Conservation (phyloP, 2,888 invertebrate species). For the Petrophora chlorosata region DNA sequence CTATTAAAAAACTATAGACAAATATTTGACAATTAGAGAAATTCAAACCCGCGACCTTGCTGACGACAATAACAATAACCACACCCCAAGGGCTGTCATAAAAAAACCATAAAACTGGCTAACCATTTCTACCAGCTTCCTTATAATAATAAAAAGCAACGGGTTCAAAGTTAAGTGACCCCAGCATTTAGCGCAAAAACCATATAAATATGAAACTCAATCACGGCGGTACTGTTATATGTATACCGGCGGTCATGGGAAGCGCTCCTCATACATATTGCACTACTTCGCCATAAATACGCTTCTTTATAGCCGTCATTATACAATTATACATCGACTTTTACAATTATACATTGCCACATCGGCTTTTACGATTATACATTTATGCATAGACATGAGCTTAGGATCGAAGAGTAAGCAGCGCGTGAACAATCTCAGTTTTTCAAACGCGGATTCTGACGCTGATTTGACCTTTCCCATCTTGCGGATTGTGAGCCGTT, state of each 20-base stretch:
- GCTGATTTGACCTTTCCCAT: not conserved
- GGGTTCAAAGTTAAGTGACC: slow-evolving; percentile 67
- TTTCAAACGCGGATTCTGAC: not conserved
- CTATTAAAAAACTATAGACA: too few relatives aligned
- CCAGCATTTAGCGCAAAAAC: slow-evolving; percentile 62
- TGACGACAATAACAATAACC: too few relatives aligned
- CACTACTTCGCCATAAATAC: slow-evolving; percentile 63
- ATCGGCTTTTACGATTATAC: too few relatives aligned
- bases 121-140: too few relatives aligned
- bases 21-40: too few relatives aligned
- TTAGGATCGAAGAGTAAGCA: slow-evolving; percentile 7
- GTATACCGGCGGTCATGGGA: slow-evolving; percentile 69
- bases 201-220: slow-evolving; percentile 66
- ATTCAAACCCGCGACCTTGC: too few relatives aligned
- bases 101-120: too few relatives aligned
- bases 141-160: too few relatives aligned
- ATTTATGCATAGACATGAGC: slow-evolving; percentile 6
- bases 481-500: not conserved
- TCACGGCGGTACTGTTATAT: slow-evolving; percentile 72
- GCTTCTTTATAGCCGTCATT: slow-evolving; percentile 56
- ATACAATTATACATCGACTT: slow-evolving; percentile 43
- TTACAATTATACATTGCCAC: slow-evolving; percentile 40
- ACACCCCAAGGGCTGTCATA: too few relatives aligned
- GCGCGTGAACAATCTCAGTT: slow-evolving; percentile 11
- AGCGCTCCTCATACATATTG: slow-evolving; percentile 74